Evolutionary conservation across 2,888 invertebrate species (phyloP).

Genomic region (Rhingia campestris): DNA sequence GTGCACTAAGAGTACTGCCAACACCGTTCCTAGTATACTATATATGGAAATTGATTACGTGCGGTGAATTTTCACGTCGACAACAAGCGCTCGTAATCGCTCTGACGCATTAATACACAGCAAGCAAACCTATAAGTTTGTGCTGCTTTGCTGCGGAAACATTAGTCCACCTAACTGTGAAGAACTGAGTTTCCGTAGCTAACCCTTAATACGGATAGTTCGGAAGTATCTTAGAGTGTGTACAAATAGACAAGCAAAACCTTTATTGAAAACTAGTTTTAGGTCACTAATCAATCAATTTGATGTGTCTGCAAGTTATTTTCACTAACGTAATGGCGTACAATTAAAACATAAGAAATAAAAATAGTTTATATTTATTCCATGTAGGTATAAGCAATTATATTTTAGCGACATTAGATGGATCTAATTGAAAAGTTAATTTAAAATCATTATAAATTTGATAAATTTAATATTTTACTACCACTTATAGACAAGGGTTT

Average conservation of each 20-base stretch:
- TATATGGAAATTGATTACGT: conserved; percentile 58
- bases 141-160: conserved; percentile 43
- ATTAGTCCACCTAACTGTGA: conserved; percentile 27
- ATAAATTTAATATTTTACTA: no score
- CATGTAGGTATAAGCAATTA: no score
- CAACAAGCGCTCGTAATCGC: conserved; percentile 12
- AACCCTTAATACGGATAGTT: conserved; percentile 16
- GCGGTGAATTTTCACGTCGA: conserved; percentile 49
- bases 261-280: not conserved
- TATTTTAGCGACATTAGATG: no score
- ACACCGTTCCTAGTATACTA: conserved; percentile 43
- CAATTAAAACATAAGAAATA: not conserved
- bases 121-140: conserved; percentile 18
- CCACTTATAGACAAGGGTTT: no score
- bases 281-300: conserved; percentile 44
- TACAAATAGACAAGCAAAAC: not conserved
- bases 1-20: conserved; percentile 13
- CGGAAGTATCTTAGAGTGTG: conserved; percentile 27
- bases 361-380: not conserved
- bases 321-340: not conserved
- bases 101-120: conserved; percentile 42
- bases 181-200: conserved; percentile 31
- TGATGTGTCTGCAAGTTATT: not conserved
- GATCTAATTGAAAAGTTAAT: no score
- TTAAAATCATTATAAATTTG: no score